Evolutionary conservation across 2,797 vertebrate species (phyloP).

Genomic region (Ataeniobius toweri): DNA sequence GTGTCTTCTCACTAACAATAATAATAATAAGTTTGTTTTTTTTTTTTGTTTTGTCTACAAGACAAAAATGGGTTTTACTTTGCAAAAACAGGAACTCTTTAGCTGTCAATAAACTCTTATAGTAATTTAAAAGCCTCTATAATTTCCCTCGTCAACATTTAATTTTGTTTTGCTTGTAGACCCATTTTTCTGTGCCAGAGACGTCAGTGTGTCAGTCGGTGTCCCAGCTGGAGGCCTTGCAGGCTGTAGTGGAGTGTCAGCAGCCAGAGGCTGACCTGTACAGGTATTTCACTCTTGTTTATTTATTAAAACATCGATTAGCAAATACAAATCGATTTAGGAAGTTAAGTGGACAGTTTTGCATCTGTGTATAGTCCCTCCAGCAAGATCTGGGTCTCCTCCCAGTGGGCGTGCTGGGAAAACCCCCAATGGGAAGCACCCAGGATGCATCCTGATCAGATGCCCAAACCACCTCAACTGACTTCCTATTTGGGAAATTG

Average conservation of each 20-base stretch:
- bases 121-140: not conserved
- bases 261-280: slow-evolving; percentile 97
- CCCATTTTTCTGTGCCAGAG: slow-evolving; percentile 90
- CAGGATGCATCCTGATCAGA: too few relatives aligned
- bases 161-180: slow-evolving; percentile 75
- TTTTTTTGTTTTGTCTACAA: not conserved
- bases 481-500: not conserved
- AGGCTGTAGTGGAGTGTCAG: slow-evolving; percentile 95
- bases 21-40: not conserved
- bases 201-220: slow-evolving; percentile 92
- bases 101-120: not conserved
- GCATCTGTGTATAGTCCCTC: too few relatives aligned
- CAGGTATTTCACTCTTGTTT: slow-evolving; percentile 79
- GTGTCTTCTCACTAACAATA: not conserved
- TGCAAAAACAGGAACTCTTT: not conserved
- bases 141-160: not conserved
- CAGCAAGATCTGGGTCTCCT: too few relatives aligned
- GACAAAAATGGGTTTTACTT: not conserved
- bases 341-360: too few relatives aligned
- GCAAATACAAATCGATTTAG: too few relatives aligned
- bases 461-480: too few relatives aligned
- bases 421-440: too few relatives aligned
- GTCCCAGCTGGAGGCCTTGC: slow-evolving; percentile 88
- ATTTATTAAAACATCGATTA: not conserved
- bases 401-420: too few relatives aligned